Evolutionary conservation across 2,113 vertebrate species (phyloP), one percentile per base, ranked within the genome.

Genomic region (Saccopteryx bilineata): DNA sequence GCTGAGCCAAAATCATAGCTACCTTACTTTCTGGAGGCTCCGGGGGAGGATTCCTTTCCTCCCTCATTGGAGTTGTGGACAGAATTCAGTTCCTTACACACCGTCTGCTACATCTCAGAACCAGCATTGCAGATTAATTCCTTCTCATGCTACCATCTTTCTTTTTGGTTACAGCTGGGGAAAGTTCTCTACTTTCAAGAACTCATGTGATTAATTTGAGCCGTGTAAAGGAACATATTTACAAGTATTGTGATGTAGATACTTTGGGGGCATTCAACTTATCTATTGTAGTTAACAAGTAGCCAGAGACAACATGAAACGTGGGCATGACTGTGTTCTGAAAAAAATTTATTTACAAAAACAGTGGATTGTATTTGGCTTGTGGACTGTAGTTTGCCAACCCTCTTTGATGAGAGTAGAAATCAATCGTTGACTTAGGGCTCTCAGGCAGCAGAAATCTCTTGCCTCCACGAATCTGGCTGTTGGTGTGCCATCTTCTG

Each of bases 341-440:
- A n/a, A 54, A 93, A 93, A 86, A 19, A 89, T 92, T 91, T 87
- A 95, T 79, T 83, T 92, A 92, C 9, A 60, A 56, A 94, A 91
- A 65, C 19, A 13, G 68, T 72, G 15, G 6, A 10, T 71, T 87
- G 8, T 9, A 65, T 80, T 96, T 87, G 72, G 11, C 50, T 33
- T 21, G 14, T 19, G 60, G 54, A 23, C 21, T 69, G 8, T 48
- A 93, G 68, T 94, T 85, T 82, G 17, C 12, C 60, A 56, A 13
- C 5, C 4, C 12, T 54, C 26, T 68, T 84, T 94, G 46, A 88
- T 76, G 52, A 80, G 23, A 61, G 12, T 28, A 33, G 83, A 94
- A 91, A 81, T 9, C 2, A 54, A 0, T 54, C 72, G 13, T 88
- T 84, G 24, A 90, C 17, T 80, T 72, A 85, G 60, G 46, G 15